phyloP scores from a whole-genome alignment of 2,797 vertebrate genomes.

The Xenopus petersii region DNA sequence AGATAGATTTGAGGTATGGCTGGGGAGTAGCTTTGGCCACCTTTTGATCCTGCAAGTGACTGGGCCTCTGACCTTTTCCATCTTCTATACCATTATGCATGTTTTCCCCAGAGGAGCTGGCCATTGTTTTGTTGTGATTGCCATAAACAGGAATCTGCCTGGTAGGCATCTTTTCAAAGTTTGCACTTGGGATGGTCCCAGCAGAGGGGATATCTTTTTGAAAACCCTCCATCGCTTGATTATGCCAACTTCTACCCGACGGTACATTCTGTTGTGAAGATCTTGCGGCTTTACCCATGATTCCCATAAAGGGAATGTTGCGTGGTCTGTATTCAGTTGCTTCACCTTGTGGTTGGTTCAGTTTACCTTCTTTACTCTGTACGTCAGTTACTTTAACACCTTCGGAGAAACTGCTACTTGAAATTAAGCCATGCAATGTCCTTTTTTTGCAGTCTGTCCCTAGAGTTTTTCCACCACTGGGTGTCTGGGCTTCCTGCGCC shows the following conservation, averaged over 20 bases:
- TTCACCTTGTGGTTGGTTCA: conserved; percentile 63
- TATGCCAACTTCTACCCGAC: conserved; percentile 73
- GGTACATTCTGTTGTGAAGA: conserved; percentile 75
- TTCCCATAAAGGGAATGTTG: conserved; percentile 88
- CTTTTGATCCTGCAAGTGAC: conserved; percentile 76
- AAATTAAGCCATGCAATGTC: conserved; percentile 80
- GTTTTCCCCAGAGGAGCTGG: conserved; percentile 59
- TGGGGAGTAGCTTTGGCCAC: conserved; percentile 67
- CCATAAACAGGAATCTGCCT: conserved; percentile 68
- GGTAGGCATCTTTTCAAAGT: conserved; percentile 69
- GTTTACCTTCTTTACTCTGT: conserved; percentile 76
- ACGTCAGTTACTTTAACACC: conserved; percentile 78
- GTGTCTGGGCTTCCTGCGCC: conserved; percentile 52
- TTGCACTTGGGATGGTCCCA: conserved; percentile 62
- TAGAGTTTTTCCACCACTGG: conserved; percentile 64
- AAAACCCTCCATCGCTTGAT: conserved; percentile 70
- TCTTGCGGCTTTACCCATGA: conserved; percentile 90
- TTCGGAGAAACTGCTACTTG: conserved; percentile 82
- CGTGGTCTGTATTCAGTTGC: conserved; percentile 79
- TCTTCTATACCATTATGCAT: conserved; percentile 80
- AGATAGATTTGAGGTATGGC: conserved; percentile 69
- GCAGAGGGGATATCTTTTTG: conserved; percentile 57
- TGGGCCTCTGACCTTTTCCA: conserved; percentile 70
- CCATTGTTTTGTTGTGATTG: conserved; percentile 68
- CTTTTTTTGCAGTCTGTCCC: conserved; percentile 67